These are phyloP conservation scores for Aptenodytes forsteri DNA, from an alignment of 2,113 vertebrate genomes.

Conservation along the genomic window DNA sequence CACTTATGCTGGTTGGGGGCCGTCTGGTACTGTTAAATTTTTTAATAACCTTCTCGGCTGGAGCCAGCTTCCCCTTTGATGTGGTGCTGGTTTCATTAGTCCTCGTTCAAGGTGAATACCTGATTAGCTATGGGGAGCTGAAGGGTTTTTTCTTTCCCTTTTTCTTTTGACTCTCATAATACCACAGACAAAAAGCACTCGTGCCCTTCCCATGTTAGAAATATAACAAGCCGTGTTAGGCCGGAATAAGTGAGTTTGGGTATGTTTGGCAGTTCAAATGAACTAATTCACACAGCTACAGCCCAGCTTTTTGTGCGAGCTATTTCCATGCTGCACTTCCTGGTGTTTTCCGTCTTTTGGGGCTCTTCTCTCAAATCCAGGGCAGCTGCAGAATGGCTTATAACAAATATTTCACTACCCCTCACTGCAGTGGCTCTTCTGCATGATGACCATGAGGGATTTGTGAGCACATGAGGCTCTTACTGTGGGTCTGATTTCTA, in stretches of 20 bases:
- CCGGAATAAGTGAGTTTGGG: background rate
- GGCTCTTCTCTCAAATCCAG: background rate
- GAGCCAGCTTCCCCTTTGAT: conserved; percentile 37
- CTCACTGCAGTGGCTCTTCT: background rate
- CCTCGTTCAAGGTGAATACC: background rate
- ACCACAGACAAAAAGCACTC: background rate
- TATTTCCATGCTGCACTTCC: background rate
- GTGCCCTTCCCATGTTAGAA: background rate
- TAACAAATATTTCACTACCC: background rate
- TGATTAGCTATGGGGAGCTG: conserved; percentile 18
- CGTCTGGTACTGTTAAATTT: background rate
- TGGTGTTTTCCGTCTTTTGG: background rate
- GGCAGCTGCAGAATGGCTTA: background rate
- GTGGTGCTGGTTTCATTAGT: conserved; percentile 11
- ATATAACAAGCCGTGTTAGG: background rate
- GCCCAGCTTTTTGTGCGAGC: background rate
- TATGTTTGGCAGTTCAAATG: background rate
- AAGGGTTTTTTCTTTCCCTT: background rate
- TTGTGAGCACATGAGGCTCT: background rate
- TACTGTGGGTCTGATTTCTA: background rate
- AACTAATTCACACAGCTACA: background rate
- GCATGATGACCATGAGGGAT: background rate
- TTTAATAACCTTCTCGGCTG: conserved; percentile 17
- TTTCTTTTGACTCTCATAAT: background rate
- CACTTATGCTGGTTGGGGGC: background rate